A percentile compares a stretch with the other conserved stretches of the same genome.
These are phyloP conservation scores for Synanthedon tipuliformis DNA, from an alignment of 2,888 invertebrate species.

Conservation along the genomic window DNA sequence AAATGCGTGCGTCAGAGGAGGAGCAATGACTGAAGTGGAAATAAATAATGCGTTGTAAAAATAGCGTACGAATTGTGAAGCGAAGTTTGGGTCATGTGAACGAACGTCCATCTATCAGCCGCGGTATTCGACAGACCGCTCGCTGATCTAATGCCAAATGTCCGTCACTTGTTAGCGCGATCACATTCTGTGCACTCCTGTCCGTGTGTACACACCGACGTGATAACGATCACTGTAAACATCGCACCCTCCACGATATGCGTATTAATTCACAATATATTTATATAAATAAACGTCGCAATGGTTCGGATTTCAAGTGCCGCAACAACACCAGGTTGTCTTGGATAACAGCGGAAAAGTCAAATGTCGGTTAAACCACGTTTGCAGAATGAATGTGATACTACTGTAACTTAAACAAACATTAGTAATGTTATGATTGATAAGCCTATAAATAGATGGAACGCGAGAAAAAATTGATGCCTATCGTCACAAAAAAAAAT, in stretches of 20 bases:
- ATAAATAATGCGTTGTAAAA: constrained; percentile 50
- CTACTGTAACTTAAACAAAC: too few relatives aligned
- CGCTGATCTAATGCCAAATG: constrained; percentile 47
- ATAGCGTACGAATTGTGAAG: constrained; percentile 41
- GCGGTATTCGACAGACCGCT: constrained; percentile 29
- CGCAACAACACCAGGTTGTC: constrained; percentile 13
- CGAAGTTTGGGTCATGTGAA: constrained; percentile 57
- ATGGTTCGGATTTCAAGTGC: constrained; percentile 3
- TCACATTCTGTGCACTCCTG: constrained; percentile 25
- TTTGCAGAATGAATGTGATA: too few relatives aligned
- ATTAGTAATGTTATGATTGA: too few relatives aligned
- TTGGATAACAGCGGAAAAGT: constrained; percentile 30
- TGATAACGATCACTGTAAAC: constrained; percentile 54
- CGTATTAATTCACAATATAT: constrained; percentile 16
- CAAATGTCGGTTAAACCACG: neutral
- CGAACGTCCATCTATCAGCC: constrained; percentile 31
- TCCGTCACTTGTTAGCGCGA: constrained; percentile 43
- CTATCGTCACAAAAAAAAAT: too few relatives aligned
- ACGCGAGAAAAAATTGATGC: too few relatives aligned
- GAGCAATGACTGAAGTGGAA: constrained; percentile 45
- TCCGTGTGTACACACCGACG: constrained; percentile 21
- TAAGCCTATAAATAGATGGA: too few relatives aligned
- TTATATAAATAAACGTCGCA: constrained; percentile 31
- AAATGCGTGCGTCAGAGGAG: constrained; percentile 40
- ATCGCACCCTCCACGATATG: constrained; percentile 26